These are phyloP conservation scores for Lonchura striata DNA, from an alignment of 2,113 vertebrate species.

Conservation along the genomic window DNA sequence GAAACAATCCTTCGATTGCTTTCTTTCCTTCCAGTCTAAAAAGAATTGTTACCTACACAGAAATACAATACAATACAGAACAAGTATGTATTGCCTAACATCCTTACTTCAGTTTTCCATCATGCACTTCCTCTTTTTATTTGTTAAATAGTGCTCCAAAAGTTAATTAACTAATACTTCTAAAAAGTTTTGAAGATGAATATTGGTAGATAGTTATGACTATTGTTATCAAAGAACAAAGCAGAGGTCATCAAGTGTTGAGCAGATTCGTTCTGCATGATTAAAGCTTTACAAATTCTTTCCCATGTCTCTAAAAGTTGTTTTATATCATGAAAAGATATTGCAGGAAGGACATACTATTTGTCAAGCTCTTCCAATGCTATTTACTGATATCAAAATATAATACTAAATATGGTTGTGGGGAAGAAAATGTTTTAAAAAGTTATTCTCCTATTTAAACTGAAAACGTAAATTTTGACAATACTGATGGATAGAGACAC, in stretches of 20 bases:
- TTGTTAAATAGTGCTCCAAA: neutral
- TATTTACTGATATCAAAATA: neutral
- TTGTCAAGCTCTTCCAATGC: neutral
- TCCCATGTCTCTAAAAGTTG: neutral
- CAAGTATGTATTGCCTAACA: neutral
- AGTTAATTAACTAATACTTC: neutral
- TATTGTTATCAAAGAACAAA: neutral
- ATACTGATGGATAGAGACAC: neutral
- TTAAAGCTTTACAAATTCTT: neutral
- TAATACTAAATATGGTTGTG: neutral
- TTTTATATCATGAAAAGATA: neutral
- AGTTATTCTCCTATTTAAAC: neutral
- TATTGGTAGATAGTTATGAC: neutral
- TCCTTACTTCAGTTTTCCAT: neutral
- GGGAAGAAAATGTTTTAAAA: neutral
- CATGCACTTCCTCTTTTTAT: neutral
- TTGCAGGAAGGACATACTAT: neutral
- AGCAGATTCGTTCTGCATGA: neutral
- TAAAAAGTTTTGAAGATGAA: neutral
- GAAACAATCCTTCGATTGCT: neutral
- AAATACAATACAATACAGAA: neutral
- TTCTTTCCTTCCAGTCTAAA: neutral
- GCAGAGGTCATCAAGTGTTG: neutral
- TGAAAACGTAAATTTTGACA: neutral
- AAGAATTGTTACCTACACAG: neutral